Conservation (phyloP, 30 jellyfish, hydroid and myxozoan genomes). For the Aurelia aurita region DNA sequence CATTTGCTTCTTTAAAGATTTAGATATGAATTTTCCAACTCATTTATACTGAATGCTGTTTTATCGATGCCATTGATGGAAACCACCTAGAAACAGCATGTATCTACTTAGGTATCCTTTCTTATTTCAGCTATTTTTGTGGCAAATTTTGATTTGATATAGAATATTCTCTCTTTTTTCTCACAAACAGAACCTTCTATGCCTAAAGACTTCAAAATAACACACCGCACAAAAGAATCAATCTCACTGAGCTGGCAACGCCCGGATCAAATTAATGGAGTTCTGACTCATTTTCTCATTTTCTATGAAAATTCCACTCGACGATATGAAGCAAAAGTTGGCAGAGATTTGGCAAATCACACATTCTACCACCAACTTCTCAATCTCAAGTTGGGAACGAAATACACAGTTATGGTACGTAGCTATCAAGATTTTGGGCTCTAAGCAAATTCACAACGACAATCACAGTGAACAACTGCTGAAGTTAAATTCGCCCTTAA, state of each 20-base stretch:
- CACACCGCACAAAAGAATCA: constrained; percentile 36
- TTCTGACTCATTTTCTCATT: constrained; percentile 58
- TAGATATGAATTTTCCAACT: too few species aligned
- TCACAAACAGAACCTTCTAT: constrained; percentile 42
- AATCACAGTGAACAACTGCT: too few species aligned
- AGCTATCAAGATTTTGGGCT: not conserved
- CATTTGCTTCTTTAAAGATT: too few species aligned
- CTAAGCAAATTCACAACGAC: too few species aligned
- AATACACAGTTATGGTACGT: constrained; percentile 70
- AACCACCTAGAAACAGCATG: too few species aligned
- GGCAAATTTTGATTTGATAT: not conserved
- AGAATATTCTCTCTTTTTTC: not conserved
- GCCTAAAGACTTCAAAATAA: constrained; percentile 57
- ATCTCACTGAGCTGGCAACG: constrained; percentile 76
- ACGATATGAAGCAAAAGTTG: constrained; percentile 35
- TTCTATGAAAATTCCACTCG: constrained; percentile 64
- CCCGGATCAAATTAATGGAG: constrained; percentile 78
- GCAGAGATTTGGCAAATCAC: constrained; percentile 35
- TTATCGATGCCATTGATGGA: too few species aligned
- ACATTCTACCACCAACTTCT: constrained; percentile 39
- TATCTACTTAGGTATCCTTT: too few species aligned
- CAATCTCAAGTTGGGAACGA: constrained; percentile 38
- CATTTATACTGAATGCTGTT: too few species aligned
- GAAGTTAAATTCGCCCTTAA: too few species aligned
- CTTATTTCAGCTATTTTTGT: too few species aligned